Percentiles rank a stretch among this genome's conserved stretches.
phyloP scores from a whole-genome alignment of 2,113 vertebrate species.

The Podocnemis expansa region DNA sequence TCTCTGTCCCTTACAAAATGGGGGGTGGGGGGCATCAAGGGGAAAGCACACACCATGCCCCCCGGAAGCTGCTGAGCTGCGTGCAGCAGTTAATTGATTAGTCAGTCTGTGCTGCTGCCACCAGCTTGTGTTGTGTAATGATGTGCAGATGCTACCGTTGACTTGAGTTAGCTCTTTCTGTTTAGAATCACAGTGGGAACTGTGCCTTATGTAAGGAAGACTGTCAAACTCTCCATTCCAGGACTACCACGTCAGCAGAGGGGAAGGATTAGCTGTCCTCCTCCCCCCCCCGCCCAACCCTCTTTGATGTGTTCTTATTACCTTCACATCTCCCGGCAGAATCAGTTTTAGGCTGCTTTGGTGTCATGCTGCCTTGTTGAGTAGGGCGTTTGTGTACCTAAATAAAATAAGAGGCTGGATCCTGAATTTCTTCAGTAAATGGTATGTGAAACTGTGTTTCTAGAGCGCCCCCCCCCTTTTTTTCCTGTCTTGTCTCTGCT shows the following conservation, averaged over 20 bases:
- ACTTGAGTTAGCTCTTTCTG: conserved; percentile 30
- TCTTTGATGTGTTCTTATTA: conserved; percentile 46
- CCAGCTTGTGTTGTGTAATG: conserved; percentile 10
- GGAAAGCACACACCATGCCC: not conserved
- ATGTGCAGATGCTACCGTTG: conserved; percentile 33
- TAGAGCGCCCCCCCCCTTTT: not conserved
- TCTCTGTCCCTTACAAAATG: rapidly evolving
- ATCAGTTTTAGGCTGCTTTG: not conserved
- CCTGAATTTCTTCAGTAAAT: not conserved
- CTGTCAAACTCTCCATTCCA: conserved; percentile 39
- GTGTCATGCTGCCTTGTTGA: not conserved
- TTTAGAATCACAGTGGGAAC: conserved; percentile 25
- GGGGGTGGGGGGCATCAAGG: not conserved
- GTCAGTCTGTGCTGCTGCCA: not conserved
- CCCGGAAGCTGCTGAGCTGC: not conserved
- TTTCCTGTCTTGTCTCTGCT: not conserved
- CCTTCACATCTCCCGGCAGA: not conserved
- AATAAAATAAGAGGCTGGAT: not conserved
- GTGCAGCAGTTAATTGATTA: not conserved
- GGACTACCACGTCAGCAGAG: conserved; percentile 29
- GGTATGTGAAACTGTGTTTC: not conserved
- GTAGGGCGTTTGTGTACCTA: not conserved
- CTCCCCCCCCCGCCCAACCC: conserved; percentile 6
- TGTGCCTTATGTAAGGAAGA: conserved; percentile 61
- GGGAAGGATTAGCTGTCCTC: conserved; percentile 41